Base-by-base conservation (phyloP, 2,797 vertebrate genomes). In the Fistularia commersonii region DNA sequence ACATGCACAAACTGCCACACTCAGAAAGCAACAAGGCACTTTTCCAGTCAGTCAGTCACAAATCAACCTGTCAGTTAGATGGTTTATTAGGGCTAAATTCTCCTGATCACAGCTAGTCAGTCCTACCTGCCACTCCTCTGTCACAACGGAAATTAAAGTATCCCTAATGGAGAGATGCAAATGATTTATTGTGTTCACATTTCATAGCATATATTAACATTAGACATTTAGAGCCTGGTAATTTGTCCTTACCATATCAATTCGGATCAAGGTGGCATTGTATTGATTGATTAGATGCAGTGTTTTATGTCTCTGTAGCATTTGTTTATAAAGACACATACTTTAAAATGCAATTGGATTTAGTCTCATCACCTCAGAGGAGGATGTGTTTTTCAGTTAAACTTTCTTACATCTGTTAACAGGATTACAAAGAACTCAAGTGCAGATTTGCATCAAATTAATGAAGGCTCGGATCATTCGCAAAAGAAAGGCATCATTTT, bases 31-130 rank as follows among this genome's bases (percentile, higher is more conserved):
- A 64, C 76, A 11, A 61, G 59, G 64, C 77, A 77, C 79, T 83
- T 81, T 83, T 76, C 61, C 77, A 74, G 73, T 80, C 86, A 82
- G 74, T 76, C 81, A 77, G 73, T 84, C 80, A 86, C 82, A 86
- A 83, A 84, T 87, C 86, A 86, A 61, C 56, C 62, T 77, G 82
- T 87, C 85, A 75, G 81, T 85, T 79, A 82, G 67, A 44, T 61
- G 57, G 56, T 87, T 86, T 85, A 80, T 69, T 42, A 79, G 61
- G 55, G 64, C 76, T 77, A 74, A 83, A 76, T 72, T 64, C 76
- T 72, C 66, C 63, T 76, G 84, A 84, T 77, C 52, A 55, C 74
- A 14, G 54, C 55, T 37, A 51, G 72, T 74, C 82, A 56, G 68
- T 64, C 59, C 69, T 6, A 63, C 48, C 72, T 74, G 82, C 68